Percentiles rank a stretch among this genome's conserved stretches.
Conservation (phyloP, 37 sponge, comb jelly and placozoan species). For the Axinella damicornis region DNA sequence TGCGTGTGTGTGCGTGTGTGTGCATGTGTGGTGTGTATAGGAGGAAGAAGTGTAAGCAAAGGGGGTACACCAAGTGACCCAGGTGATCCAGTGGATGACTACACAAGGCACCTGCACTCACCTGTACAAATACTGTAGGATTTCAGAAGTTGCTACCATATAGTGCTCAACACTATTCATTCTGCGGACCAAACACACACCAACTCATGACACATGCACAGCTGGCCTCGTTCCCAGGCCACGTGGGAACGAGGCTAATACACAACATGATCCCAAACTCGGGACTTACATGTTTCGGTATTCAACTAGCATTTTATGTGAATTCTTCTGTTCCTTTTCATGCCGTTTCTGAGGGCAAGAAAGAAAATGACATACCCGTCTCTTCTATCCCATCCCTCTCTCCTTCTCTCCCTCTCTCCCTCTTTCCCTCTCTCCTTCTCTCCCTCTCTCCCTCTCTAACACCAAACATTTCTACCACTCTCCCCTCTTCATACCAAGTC, state of each 20-base stretch:
- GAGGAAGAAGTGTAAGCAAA: not conserved
- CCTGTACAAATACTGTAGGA: conserved; percentile 33
- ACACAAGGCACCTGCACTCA: not conserved
- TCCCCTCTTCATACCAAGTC: not conserved
- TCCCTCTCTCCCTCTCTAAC: too few relatives aligned
- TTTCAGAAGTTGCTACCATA: not conserved
- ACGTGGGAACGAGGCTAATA: too few relatives aligned
- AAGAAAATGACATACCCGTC: not conserved
- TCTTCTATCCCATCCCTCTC: too few relatives aligned
- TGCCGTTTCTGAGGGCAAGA: not conserved
- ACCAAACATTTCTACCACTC: too few relatives aligned
- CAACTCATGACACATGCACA: too few relatives aligned
- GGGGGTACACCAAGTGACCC: not conserved
- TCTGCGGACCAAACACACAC: conserved; percentile 1
- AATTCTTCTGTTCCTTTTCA: conserved; percentile 20
- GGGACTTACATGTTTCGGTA: conserved; percentile 28
- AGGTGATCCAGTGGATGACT: not conserved
- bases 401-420: too few relatives aligned
- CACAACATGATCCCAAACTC: not conserved
- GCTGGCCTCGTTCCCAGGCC: too few relatives aligned
- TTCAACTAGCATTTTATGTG: conserved; percentile 20
- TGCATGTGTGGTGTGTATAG: not conserved
- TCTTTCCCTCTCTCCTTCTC: too few relatives aligned
- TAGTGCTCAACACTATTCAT: conserved; percentile 11
- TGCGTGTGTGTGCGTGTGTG: not conserved